phyloP scores from a whole-genome alignment of 2,888 invertebrate species.

The Nycteola revayana region DNA sequence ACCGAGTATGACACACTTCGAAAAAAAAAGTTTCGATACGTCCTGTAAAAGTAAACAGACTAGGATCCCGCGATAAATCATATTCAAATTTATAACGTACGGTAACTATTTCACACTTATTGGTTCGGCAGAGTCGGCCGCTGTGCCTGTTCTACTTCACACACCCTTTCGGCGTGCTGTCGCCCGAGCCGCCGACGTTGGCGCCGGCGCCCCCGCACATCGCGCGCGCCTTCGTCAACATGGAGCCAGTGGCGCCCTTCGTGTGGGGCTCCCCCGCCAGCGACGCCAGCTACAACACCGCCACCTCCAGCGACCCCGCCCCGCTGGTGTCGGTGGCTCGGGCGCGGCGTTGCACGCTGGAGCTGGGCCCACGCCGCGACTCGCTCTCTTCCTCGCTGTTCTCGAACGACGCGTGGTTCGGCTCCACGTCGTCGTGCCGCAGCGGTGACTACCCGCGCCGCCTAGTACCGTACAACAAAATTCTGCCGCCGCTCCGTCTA shows the following conservation, averaged over 20 bases:
- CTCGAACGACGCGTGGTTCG: conserved; percentile 55
- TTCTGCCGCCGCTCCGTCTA: conserved; percentile 60
- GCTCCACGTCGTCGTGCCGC: conserved; percentile 44
- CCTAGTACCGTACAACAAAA: conserved; percentile 46
- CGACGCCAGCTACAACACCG: conserved; percentile 35
- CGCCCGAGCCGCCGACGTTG: conserved; percentile 66
- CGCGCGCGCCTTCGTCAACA: conserved; percentile 53
- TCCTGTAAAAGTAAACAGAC: too few relatives aligned
- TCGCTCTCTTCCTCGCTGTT: conserved; percentile 54
- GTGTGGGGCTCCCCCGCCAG: conserved; percentile 32
- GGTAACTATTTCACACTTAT: conserved; percentile 2
- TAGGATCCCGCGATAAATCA: too few relatives aligned
- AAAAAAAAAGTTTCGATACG: too few relatives aligned
- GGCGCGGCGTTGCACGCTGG: conserved; percentile 35
- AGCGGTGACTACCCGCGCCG: conserved; percentile 41
- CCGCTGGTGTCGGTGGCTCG: conserved; percentile 31
- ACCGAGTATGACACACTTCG: too few relatives aligned
- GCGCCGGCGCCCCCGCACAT: conserved; percentile 45
- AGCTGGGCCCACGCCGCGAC: conserved; percentile 35
- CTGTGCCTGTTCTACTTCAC: conserved; percentile 82
- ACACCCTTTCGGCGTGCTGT: conserved; percentile 79
- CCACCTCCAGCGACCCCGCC: conserved; percentile 34
- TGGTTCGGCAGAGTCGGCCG: conserved; percentile 72
- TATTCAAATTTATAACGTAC: too few relatives aligned
- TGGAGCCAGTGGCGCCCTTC: conserved; percentile 52